Percentiles rank a stretch among this genome's conserved stretches.
Conservation (phyloP, 2,113 vertebrate genomes). For the Sinocyclocheilus rhinocerous region DNA sequence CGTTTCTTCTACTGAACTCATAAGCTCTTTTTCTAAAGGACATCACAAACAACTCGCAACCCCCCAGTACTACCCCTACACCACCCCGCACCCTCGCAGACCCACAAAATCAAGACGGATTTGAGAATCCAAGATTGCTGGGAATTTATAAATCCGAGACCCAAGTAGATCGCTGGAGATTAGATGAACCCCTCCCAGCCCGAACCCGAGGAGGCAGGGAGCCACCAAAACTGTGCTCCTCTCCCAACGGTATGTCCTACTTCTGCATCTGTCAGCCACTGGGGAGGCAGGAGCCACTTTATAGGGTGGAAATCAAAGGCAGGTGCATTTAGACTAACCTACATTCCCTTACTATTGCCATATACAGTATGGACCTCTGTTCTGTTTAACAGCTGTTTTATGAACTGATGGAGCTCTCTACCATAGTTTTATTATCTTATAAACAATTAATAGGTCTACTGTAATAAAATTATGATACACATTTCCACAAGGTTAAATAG, state of each 20-base stretch:
- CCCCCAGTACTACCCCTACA: constrained; percentile 55
- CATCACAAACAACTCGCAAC: constrained; percentile 88
- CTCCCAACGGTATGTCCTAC: constrained; percentile 72
- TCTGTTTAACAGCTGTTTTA: neutral
- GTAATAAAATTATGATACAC: too few relatives aligned
- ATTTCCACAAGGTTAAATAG: too few relatives aligned
- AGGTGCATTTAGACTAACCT: constrained; percentile 22
- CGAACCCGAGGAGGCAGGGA: constrained; percentile 78
- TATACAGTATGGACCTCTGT: too few relatives aligned
- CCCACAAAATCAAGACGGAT: constrained; percentile 83
- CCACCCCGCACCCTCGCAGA: constrained; percentile 52
- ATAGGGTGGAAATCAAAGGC: neutral
- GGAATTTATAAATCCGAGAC: constrained; percentile 80
- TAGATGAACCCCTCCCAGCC: constrained; percentile 75
- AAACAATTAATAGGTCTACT: too few relatives aligned
- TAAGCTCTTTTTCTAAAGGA: constrained; percentile 97
- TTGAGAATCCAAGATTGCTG: constrained; percentile 85
- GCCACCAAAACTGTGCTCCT: constrained; percentile 68
- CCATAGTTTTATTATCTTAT: neutral
- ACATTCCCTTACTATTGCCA: neutral
- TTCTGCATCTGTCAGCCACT: constrained; percentile 67
- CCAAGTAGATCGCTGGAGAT: constrained; percentile 84
- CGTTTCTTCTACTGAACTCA: constrained; percentile 90
- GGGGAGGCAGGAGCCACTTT: constrained; percentile 60
- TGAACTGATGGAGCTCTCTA: neutral